These are phyloP conservation scores for Chionomys nivalis DNA, from an alignment of 2,113 vertebrate genomes.

Conservation along the genomic window DNA sequence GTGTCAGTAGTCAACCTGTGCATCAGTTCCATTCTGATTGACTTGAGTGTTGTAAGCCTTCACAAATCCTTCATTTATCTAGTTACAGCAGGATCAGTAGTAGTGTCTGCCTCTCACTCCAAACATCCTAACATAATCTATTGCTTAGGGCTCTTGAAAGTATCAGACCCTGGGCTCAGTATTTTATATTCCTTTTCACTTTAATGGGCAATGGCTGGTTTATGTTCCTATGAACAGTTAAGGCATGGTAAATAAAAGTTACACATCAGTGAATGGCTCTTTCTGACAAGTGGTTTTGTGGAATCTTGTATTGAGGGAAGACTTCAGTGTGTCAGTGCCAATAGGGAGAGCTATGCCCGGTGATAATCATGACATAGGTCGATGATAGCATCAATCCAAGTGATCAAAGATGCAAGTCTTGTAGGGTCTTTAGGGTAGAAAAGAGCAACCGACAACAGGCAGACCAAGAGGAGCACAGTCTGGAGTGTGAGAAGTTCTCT, in stretches of 20 bases:
- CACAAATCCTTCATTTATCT: background rate
- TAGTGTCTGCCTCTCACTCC: background rate
- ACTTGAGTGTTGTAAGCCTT: background rate
- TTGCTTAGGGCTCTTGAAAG: background rate
- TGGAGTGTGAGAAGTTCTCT: conserved; percentile 1
- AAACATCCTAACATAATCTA: background rate
- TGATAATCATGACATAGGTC: background rate
- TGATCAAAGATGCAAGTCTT: background rate
- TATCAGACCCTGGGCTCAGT: background rate
- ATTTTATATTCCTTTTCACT: background rate
- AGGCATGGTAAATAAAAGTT: background rate
- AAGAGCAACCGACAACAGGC: background rate
- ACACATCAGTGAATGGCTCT: background rate
- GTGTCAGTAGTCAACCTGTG: background rate
- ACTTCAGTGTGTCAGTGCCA: background rate
- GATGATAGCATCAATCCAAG: background rate
- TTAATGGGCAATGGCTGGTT: background rate
- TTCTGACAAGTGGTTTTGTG: background rate
- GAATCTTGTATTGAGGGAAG: background rate
- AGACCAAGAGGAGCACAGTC: background rate
- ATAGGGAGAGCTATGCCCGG: background rate
- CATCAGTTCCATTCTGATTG: background rate
- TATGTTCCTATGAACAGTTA: background rate
- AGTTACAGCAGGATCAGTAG: background rate
- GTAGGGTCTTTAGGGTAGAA: background rate